These are phyloP conservation scores for Leptocoma aspasia DNA, from an alignment of 2,113 vertebrate genomes.

Conservation along the genomic window DNA sequence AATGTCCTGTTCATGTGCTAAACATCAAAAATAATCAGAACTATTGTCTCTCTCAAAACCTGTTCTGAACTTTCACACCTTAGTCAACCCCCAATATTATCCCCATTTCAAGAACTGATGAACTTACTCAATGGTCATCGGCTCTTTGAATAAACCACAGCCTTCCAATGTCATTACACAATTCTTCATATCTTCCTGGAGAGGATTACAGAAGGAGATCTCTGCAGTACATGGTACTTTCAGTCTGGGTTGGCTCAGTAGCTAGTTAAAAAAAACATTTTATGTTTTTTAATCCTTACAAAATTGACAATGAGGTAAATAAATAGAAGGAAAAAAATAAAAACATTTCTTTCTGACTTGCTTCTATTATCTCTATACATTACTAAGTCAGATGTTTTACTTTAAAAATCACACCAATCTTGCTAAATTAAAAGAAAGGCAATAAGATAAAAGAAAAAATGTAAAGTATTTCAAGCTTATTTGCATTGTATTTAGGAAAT, in stretches of 20 bases:
- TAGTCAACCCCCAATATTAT: not conserved
- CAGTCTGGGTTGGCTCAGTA: conserved; percentile 46
- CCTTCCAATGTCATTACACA: conserved; percentile 55
- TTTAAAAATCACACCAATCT: not conserved
- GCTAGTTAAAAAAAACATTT: not conserved
- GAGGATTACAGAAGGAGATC: conserved; percentile 63
- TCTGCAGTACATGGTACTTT: conserved; percentile 57
- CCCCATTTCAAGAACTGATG: not conserved
- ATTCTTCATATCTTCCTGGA: conserved; percentile 62
- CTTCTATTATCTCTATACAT: not conserved
- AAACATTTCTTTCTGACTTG: not conserved
- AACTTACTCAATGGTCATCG: conserved; percentile 60
- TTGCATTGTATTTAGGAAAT: not conserved
- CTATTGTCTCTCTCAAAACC: not conserved
- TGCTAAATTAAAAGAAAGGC: not conserved
- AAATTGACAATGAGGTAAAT: not conserved
- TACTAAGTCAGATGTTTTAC: not conserved
- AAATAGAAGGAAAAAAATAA: not conserved
- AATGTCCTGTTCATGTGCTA: not conserved
- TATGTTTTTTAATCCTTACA: not conserved
- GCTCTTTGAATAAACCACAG: conserved; percentile 62
- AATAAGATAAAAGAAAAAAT: not conserved
- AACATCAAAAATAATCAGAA: not conserved
- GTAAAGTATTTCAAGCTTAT: not conserved
- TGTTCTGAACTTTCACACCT: not conserved